Percentiles rank a stretch among this genome's conserved stretches.
phyloP scores from a whole-genome alignment of 2,113 vertebrate genomes.

The Macquaria australasica region DNA sequence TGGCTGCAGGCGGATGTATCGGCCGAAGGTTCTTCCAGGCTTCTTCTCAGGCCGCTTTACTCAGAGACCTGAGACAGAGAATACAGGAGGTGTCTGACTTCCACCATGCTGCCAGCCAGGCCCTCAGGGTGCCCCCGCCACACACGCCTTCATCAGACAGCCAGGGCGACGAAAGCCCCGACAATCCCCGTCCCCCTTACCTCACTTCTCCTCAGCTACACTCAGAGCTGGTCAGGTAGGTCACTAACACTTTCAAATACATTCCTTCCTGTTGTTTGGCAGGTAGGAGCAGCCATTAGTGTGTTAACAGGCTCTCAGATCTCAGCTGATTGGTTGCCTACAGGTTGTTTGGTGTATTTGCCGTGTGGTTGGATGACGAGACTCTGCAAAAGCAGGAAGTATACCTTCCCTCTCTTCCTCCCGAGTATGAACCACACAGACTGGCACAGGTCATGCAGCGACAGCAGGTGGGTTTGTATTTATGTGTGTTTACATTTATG shows the following conservation, averaged over 20 bases:
- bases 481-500: neutral
- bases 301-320: neutral
- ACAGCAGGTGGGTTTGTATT: slow-evolving; percentile 82
- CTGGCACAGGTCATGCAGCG: slow-evolving; percentile 96
- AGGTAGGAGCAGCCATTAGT: neutral
- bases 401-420: slow-evolving; percentile 94
- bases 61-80: slow-evolving; percentile 91
- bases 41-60: slow-evolving; percentile 84
- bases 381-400: slow-evolving; percentile 93
- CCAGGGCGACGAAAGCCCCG: slow-evolving; percentile 76
- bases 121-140: slow-evolving; percentile 85
- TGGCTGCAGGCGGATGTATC: slow-evolving; percentile 93
- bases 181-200: slow-evolving; percentile 64
- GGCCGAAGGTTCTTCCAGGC: slow-evolving; percentile 93
- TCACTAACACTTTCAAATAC: neutral
- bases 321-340: slow-evolving; percentile 4
- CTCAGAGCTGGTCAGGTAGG: slow-evolving; percentile 93
- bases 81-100: slow-evolving; percentile 94
- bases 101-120: slow-evolving; percentile 94
- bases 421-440: slow-evolving; percentile 92
- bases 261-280: neutral
- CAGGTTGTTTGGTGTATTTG: slow-evolving; percentile 94
- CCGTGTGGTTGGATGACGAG: slow-evolving; percentile 96
- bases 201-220: slow-evolving; percentile 94
- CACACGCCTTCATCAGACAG: slow-evolving; percentile 81